These are phyloP conservation scores for Marronus borbonicus DNA, from an alignment of 2,888 invertebrate genomes.

Conservation along the genomic window DNA sequence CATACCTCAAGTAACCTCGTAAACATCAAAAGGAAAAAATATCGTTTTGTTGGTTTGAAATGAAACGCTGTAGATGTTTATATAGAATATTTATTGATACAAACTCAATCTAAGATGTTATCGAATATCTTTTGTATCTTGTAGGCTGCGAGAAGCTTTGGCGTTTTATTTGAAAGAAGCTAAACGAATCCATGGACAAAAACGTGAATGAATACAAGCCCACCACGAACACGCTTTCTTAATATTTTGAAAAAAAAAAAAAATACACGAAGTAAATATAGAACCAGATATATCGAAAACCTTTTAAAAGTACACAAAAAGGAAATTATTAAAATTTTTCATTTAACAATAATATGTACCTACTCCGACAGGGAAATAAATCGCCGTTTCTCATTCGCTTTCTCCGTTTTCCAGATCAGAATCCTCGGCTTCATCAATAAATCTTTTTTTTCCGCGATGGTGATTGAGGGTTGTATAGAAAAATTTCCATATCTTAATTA, in stretches of 20 bases:
- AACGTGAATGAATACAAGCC: not conserved
- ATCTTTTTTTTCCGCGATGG: not conserved
- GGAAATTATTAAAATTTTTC: slow-evolving; percentile 9
- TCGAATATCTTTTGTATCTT: slow-evolving; percentile 6
- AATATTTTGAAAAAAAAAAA: not conserved
- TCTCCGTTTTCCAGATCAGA: not conserved
- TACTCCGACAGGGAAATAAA: not conserved
- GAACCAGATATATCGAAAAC: not conserved
- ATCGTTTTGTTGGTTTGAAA: not conserved
- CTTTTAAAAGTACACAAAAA: not conserved
- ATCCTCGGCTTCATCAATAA: not conserved
- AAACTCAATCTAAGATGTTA: slow-evolving; percentile 37
- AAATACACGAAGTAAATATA: not conserved
- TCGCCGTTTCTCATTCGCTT: not conserved
- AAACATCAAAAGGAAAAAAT: slow-evolving; percentile 4
- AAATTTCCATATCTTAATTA: slow-evolving; percentile 41
- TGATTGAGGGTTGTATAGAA: slow-evolving; percentile 20
- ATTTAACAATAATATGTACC: slow-evolving; percentile 5
- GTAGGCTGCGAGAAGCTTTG: not conserved
- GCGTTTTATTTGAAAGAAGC: not conserved
- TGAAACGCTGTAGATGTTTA: not conserved
- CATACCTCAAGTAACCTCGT: not conserved
- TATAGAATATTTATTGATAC: slow-evolving; percentile 29
- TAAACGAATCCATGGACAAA: slow-evolving; percentile 5
- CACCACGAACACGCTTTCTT: not conserved